Evolutionary conservation across 2,888 invertebrate species (phyloP).

Genomic region (Periphyllus acericola): DNA sequence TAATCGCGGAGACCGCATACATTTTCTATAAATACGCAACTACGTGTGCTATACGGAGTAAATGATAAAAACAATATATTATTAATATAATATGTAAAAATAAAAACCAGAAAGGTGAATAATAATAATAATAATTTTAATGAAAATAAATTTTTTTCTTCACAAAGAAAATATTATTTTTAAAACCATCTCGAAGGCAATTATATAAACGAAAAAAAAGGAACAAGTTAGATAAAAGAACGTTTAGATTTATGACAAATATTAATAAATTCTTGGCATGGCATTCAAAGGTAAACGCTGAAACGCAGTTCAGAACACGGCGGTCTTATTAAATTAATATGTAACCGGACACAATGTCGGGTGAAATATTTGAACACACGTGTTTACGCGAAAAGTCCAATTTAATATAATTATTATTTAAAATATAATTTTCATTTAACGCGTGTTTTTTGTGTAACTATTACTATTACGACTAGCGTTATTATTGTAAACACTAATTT

Average conservation of each 20-base stretch:
- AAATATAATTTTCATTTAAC: neutral
- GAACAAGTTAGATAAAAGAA: neutral
- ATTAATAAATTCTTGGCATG: conserved; percentile 51
- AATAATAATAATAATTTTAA: conserved; percentile 36
- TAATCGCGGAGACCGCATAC: neutral
- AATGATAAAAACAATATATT: neutral
- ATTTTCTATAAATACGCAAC: neutral
- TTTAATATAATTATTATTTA: neutral
- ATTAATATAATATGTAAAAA: neutral
- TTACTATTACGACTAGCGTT: too few relatives aligned
- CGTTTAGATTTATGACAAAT: conserved; percentile 29
- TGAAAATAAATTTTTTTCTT: conserved; percentile 2
- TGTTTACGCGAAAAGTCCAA: neutral
- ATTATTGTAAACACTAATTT: neutral
- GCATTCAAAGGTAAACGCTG: conserved; percentile 52
- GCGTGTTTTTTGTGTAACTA: too few relatives aligned
- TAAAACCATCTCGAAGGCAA: neutral
- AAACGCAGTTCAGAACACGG: conserved; percentile 7
- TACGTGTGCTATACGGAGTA: neutral
- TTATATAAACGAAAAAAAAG: too few relatives aligned
- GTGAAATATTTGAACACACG: neutral
- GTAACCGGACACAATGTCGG: neutral
- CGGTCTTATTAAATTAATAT: conserved; percentile 36
- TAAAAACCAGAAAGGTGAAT: neutral
- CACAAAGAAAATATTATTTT: conserved; percentile 42